These are phyloP conservation scores for Bombycilla garrulus DNA, from an alignment of 2,113 vertebrate species.

Conservation along the genomic window DNA sequence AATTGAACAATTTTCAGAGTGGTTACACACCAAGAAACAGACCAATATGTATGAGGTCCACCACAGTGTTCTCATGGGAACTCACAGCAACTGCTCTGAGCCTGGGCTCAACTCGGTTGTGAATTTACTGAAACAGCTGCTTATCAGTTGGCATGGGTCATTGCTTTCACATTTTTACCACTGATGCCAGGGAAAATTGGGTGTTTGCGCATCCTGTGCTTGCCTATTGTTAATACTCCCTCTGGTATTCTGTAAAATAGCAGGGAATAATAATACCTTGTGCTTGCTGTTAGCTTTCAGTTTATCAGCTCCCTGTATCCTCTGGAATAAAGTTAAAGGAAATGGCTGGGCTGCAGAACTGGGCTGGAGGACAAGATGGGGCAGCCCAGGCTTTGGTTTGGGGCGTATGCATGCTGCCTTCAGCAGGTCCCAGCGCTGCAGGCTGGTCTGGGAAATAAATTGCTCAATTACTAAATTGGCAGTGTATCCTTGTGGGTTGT, in stretches of 20 bases:
- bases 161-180: background rate
- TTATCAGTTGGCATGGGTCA: constrained; percentile 15
- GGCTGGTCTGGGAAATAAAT: background rate
- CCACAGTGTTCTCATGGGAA: fast-evolving
- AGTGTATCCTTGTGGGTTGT: background rate
- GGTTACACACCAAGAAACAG: fast-evolving
- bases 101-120: background rate
- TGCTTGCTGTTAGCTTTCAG: background rate
- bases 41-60: background rate
- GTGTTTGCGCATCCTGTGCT: constrained; percentile 19
- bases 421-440: background rate
- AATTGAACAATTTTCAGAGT: background rate
- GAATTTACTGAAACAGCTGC: constrained; percentile 14
- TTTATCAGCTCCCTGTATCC: background rate
- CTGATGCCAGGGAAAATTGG: constrained; percentile 32
- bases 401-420: fast-evolving
- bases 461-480: background rate
- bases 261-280: background rate
- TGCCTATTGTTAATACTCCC: constrained; percentile 14
- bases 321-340: background rate
- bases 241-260: background rate
- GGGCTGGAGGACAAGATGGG: background rate
- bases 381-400: background rate
- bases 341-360: background rate
- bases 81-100: background rate